A percentile compares a stretch with the other conserved stretches of the same genome.
These are phyloP conservation scores for Nothobranchius kuhntae DNA, from an alignment of 2,113 vertebrate species.

Conservation along the genomic window DNA sequence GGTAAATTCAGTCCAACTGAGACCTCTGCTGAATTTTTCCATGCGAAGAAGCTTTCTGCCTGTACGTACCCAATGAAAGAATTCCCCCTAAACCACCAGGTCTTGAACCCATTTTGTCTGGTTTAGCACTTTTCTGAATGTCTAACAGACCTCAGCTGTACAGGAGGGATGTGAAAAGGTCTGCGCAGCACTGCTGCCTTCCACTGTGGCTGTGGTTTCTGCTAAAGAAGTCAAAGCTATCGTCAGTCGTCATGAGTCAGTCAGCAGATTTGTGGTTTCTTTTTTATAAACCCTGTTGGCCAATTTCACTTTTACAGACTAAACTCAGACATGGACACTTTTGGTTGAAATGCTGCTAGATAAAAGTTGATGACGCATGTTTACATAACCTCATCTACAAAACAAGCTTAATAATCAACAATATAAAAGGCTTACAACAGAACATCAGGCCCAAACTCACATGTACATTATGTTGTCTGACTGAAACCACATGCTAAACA, in stretches of 20 bases:
- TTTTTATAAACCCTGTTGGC: constrained; percentile 18
- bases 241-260: constrained; percentile 34
- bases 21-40: constrained; percentile 31
- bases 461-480: not conserved
- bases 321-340: constrained; percentile 5
- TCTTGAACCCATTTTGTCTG: constrained; percentile 36
- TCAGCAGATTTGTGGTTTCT: constrained; percentile 37
- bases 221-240: constrained; percentile 25
- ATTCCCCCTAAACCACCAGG: constrained; percentile 52
- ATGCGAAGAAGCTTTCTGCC: constrained; percentile 18
- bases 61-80: constrained; percentile 45
- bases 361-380: not conserved
- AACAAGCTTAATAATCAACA: not conserved
- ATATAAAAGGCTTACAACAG: not conserved
- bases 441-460: not conserved
- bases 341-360: not conserved
- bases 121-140: constrained; percentile 10
- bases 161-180: constrained; percentile 5
- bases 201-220: constrained; percentile 5
- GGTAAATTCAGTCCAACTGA: not conserved
- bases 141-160: not conserved
- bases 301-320: constrained; percentile 30
- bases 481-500: not conserved
- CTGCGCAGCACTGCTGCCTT: not conserved
- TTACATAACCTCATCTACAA: constrained; percentile 17